phyloP scores from a whole-genome alignment of 2,113 vertebrate genomes.

The Eonycteris spelaea region DNA sequence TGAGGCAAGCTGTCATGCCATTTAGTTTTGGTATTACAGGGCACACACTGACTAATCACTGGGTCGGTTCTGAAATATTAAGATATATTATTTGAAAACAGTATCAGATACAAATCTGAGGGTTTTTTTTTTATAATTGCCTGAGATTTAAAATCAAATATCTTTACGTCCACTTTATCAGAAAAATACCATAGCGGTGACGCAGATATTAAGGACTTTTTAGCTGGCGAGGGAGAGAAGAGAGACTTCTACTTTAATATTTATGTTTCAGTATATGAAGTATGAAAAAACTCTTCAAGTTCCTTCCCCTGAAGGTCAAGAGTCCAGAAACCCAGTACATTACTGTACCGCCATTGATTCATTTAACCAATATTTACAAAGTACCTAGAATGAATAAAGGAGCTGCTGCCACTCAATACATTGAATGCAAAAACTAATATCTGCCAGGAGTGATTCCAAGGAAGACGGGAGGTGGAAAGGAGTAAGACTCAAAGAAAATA shows the following conservation, averaged over 20 bases:
- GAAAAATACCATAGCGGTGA: neutral
- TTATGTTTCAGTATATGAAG: neutral
- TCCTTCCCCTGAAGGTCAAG: neutral
- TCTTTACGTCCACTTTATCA: neutral
- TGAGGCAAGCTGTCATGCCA: neutral
- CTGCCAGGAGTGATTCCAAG: neutral
- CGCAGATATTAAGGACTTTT: neutral
- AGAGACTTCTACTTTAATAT: neutral
- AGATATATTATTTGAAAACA: neutral
- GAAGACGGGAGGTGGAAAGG: neutral
- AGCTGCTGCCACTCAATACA: neutral
- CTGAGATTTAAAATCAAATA: neutral
- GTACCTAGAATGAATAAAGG: neutral
- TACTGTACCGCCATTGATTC: neutral
- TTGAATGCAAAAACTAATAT: neutral
- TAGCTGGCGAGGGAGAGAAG: neutral
- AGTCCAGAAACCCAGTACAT: conserved; percentile 1
- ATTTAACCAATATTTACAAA: conserved; percentile 12
- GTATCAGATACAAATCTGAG: neutral
- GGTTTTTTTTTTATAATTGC: neutral
- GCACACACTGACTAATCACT: neutral
- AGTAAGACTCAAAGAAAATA: neutral
- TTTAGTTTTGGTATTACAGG: neutral
- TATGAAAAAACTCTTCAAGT: neutral
- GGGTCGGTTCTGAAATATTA: neutral